Conservation (phyloP, 1,140 invertebrate species). For the Dolichoris vasculosae region DNA sequence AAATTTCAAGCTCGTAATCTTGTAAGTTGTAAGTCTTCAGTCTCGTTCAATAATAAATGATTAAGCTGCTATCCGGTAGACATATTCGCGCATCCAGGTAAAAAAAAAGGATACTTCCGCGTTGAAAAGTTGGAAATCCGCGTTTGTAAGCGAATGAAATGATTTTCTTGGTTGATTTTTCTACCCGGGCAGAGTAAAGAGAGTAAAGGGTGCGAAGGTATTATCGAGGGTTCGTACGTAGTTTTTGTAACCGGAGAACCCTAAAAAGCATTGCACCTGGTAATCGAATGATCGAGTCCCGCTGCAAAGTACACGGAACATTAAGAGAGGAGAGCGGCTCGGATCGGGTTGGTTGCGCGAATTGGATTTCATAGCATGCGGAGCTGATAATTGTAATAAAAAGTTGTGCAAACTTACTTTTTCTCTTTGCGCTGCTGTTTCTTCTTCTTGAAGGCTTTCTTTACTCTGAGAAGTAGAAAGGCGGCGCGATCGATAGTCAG, state of each 20-base stretch:
- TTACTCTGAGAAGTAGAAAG: conserved; percentile 89
- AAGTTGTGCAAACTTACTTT: conserved; percentile 73
- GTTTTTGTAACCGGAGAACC: neutral
- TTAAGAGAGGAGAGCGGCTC: neutral
- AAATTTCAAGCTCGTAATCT: too few species aligned
- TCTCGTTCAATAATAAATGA: neutral
- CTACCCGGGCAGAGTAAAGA: too few species aligned
- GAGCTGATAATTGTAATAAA: conserved; percentile 44
- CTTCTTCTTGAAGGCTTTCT: conserved; percentile 92
- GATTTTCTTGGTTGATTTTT: too few species aligned
- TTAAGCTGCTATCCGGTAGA: neutral
- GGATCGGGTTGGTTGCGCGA: neutral
- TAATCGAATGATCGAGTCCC: neutral
- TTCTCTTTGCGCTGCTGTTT: conserved; percentile 88
- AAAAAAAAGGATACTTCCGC: neutral
- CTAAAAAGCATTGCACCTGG: neutral
- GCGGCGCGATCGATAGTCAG: conserved; percentile 90
- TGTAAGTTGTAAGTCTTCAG: neutral
- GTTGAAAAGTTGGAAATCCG: neutral
- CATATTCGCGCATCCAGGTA: too few species aligned
- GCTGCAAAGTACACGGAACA: neutral
- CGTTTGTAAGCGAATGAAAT: too few species aligned
- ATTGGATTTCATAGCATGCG: conserved; percentile 1
- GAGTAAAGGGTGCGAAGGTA: too few species aligned
- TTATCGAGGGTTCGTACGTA: neutral